These are phyloP conservation scores for Molorchus minor DNA, from an alignment of 2,888 invertebrate genomes.

Conservation along the genomic window DNA sequence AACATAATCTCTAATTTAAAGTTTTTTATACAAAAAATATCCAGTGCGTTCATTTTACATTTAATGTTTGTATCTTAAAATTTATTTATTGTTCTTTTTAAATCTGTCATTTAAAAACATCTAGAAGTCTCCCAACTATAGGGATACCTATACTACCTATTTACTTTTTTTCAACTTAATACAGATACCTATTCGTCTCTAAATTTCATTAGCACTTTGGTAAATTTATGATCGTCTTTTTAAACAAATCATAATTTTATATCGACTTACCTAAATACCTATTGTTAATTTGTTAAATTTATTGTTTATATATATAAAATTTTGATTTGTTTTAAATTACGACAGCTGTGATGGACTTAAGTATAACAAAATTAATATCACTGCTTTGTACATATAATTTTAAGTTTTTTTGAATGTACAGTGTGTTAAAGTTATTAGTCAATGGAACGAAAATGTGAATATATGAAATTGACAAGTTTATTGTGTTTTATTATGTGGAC, in stretches of 20 bases:
- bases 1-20: conserved; percentile 33
- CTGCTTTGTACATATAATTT: conserved; percentile 61
- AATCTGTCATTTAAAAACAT: conserved; percentile 25
- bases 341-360: conserved; percentile 51
- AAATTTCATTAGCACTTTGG: conserved; percentile 21
- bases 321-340: conserved; percentile 48
- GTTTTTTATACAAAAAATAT: conserved; percentile 40
- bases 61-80: conserved; percentile 34
- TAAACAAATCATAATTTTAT: conserved; percentile 46
- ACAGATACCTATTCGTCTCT: neutral
- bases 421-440: conserved; percentile 63
- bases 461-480: conserved; percentile 62
- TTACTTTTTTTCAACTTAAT: conserved; percentile 8
- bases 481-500: conserved; percentile 42
- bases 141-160: conserved; percentile 27
- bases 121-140: conserved; percentile 23
- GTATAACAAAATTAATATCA: conserved; percentile 52
- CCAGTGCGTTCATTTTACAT: conserved; percentile 42
- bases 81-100: conserved; percentile 34
- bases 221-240: conserved; percentile 48
- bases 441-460: conserved; percentile 64
- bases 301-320: conserved; percentile 33
- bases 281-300: conserved; percentile 44
- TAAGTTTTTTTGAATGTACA: conserved; percentile 63
- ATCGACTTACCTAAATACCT: conserved; percentile 37